Percentiles rank a stretch among this genome's conserved stretches.
Evolutionary conservation across 2,797 vertebrate species (phyloP).

Genomic region (Galaxias olidus): DNA sequence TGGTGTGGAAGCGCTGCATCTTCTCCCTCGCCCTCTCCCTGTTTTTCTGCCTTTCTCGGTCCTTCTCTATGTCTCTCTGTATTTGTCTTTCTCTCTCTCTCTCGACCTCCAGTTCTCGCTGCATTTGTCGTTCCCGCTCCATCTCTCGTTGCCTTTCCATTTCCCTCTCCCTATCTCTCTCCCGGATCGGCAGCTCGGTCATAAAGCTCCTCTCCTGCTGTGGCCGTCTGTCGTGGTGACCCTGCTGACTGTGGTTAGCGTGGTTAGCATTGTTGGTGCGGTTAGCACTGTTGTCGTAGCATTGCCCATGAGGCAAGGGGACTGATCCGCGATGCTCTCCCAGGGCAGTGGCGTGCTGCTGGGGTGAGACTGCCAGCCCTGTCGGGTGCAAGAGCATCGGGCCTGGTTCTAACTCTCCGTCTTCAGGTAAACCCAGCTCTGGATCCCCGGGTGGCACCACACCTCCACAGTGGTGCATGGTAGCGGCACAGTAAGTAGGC

Average conservation of each 20-base stretch:
- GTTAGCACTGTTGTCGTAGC: slow-evolving; percentile 50
- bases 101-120: slow-evolving; percentile 53
- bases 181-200: slow-evolving; percentile 45
- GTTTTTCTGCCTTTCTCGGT: slow-evolving; percentile 46
- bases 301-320: slow-evolving; percentile 41
- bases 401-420: slow-evolving; percentile 44
- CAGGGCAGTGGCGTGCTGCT: slow-evolving; percentile 48
- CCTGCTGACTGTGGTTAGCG: slow-evolving; percentile 30
- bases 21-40: slow-evolving; percentile 50
- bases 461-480: slow-evolving; percentile 66
- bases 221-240: slow-evolving; percentile 61
- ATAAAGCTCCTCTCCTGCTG: slow-evolving; percentile 58
- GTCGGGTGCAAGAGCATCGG: slow-evolving; percentile 45
- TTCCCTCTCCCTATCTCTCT: slow-evolving; percentile 55
- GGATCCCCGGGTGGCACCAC: slow-evolving; percentile 32
- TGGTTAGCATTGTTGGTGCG: not conserved
- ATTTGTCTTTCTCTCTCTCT: slow-evolving; percentile 40
- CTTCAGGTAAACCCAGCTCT: slow-evolving; percentile 42
- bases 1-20: slow-evolving; percentile 58
- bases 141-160: slow-evolving; percentile 48
- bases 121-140: slow-evolving; percentile 53
- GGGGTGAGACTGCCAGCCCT: slow-evolving; percentile 44
- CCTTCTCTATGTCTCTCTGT: slow-evolving; percentile 53
- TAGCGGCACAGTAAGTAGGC: slow-evolving; percentile 71
- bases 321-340: slow-evolving; percentile 48